These are phyloP conservation scores for Acanthornis magna DNA, from an alignment of 2,797 vertebrate species.

Conservation along the genomic window DNA sequence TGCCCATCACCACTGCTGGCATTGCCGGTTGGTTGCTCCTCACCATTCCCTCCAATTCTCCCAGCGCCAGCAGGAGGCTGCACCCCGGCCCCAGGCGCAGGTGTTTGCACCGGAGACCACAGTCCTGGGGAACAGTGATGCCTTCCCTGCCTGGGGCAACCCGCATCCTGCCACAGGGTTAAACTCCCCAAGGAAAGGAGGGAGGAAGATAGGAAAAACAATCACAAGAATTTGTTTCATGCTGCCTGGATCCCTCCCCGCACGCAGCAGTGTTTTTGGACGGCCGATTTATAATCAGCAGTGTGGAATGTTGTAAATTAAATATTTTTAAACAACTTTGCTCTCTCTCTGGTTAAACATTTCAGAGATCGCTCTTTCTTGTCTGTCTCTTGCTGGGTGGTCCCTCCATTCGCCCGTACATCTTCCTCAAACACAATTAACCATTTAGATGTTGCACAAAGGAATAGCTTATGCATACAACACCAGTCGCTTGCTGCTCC, in stretches of 20 bases:
- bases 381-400: conserved; percentile 84
- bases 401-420: conserved; percentile 67
- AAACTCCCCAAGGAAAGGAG: conserved; percentile 53
- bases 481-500: conserved; percentile 64
- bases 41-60: neutral
- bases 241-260: conserved; percentile 70
- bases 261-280: conserved; percentile 70
- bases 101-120: neutral
- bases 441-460: conserved; percentile 77
- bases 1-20: rapidly evolving
- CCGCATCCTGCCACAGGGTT: conserved; percentile 38
- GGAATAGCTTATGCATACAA: conserved; percentile 74
- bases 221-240: conserved; percentile 73
- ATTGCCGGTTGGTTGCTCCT: rapidly evolving
- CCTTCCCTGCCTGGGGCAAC: conserved; percentile 34
- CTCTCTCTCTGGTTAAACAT: conserved; percentile 75
- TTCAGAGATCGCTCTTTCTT: conserved; percentile 76
- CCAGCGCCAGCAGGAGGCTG: neutral
- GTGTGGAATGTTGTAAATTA: conserved; percentile 77
- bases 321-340: conserved; percentile 78
- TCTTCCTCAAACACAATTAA: conserved; percentile 77
- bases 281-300: conserved; percentile 75
- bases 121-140: neutral
- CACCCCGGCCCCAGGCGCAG: rapidly evolving
- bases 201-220: conserved; percentile 70